Conservation (phyloP, 2,113 vertebrate species). For the Gymnocephalus cernua region DNA sequence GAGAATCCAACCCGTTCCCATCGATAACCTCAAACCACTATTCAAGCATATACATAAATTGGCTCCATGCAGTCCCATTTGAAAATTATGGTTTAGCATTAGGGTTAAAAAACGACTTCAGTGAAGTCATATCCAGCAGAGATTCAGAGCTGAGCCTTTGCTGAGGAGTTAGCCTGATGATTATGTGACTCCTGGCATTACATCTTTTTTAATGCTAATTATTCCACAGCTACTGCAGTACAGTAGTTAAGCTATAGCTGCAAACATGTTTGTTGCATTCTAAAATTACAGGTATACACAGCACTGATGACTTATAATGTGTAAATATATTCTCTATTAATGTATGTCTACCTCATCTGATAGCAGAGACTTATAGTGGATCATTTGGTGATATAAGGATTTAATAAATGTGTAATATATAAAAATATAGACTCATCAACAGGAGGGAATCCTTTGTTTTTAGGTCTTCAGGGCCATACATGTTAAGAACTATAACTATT, state of each 20-base stretch:
- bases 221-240: slow-evolving; percentile 45
- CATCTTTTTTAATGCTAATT: slow-evolving; percentile 62
- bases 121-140: slow-evolving; percentile 49
- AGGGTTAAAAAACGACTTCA: slow-evolving; percentile 57
- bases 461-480: not conserved
- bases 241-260: slow-evolving; percentile 31
- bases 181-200: slow-evolving; percentile 60
- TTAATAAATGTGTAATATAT: not conserved
- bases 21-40: slow-evolving; percentile 73
- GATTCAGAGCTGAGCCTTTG: slow-evolving; percentile 47
- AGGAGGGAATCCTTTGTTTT: not conserved
- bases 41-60: slow-evolving; percentile 50
- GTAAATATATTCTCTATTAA: slow-evolving; percentile 14
- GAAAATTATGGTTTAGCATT: slow-evolving; percentile 55
- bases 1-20: slow-evolving; percentile 56
- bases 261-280: slow-evolving; percentile 46
- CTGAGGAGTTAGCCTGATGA: slow-evolving; percentile 58
- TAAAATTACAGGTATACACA: slow-evolving; percentile 32
- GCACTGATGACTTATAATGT: slow-evolving; percentile 20
- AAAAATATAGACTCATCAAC: not conserved
- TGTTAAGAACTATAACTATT: not conserved
- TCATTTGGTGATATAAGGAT: not conserved
- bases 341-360: slow-evolving; percentile 5
- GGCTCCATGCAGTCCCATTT: slow-evolving; percentile 45
- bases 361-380: not conserved